Evolutionary conservation across 2,888 invertebrate species (phyloP).

Genomic region (Cryptocheilus praepositus): DNA sequence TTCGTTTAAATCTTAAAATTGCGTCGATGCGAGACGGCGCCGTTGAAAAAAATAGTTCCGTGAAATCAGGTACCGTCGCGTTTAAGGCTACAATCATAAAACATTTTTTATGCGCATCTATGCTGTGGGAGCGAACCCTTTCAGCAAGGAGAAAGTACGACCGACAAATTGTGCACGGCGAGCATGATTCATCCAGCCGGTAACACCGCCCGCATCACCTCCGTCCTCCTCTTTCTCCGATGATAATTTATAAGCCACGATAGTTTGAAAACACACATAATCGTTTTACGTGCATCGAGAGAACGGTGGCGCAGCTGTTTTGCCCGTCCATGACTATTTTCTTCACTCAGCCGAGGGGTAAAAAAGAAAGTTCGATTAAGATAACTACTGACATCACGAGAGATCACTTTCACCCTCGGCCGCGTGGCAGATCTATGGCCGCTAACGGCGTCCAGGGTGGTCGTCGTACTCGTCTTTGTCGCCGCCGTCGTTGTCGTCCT

Average conservation of each 20-base stretch:
- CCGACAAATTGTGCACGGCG: too few relatives aligned
- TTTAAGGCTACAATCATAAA: too few relatives aligned
- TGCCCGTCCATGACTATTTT: slow-evolving; percentile 37
- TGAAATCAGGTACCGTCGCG: too few relatives aligned
- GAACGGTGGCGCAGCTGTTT: neutral
- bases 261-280: slow-evolving; percentile 15
- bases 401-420: slow-evolving; percentile 39
- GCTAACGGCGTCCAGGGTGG: slow-evolving; percentile 23
- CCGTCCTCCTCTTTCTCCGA: neutral
- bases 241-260: slow-evolving; percentile 19
- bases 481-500: slow-evolving; percentile 10
- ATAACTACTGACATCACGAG: slow-evolving; percentile 45
- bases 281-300: slow-evolving; percentile 1
- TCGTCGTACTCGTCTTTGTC: slow-evolving; percentile 10
- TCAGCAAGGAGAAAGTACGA: too few relatives aligned
- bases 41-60: too few relatives aligned
- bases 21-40: too few relatives aligned
- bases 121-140: too few relatives aligned
- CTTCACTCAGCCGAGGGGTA: neutral
- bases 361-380: slow-evolving; percentile 39
- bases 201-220: too few relatives aligned
- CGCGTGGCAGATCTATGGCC: slow-evolving; percentile 4
- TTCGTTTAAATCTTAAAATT: too few relatives aligned
- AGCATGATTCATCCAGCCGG: too few relatives aligned
- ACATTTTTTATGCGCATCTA: too few relatives aligned